Evolutionary conservation across 1,140 invertebrate genomes (phyloP).

Genomic region (Euschistus heros): DNA sequence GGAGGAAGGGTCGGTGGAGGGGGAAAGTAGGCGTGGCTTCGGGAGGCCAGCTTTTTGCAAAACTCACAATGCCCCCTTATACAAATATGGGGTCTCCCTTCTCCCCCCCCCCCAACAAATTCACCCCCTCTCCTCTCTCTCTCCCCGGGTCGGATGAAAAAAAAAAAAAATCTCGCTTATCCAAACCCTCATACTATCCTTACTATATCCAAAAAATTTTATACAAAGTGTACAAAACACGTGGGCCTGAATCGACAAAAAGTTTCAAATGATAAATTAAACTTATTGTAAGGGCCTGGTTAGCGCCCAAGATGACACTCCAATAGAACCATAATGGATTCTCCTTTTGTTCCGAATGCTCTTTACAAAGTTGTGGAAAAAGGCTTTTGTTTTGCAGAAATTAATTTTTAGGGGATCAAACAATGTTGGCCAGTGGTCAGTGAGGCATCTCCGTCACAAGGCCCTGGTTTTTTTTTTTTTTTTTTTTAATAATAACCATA

Average conservation of each 20-base stretch:
- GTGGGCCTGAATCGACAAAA: background rate
- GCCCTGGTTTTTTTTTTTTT: no score
- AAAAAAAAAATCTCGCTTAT: background rate
- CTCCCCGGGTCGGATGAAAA: background rate
- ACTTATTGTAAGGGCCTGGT: no score
- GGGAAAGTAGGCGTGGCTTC: background rate
- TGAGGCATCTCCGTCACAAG: no score
- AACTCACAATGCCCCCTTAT: slow-evolving; percentile 16
- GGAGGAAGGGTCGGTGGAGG: slow-evolving; percentile 6
- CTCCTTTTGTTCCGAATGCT: no score
- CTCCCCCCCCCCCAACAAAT: slow-evolving; percentile 13
- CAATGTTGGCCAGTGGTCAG: no score
- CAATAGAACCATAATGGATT: no score
- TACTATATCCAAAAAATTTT: slow-evolving; percentile 12
- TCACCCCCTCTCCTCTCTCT: background rate
- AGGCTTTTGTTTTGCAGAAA: no score
- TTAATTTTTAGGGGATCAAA: no score
- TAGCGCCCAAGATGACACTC: no score
- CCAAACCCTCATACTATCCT: slow-evolving; percentile 14
- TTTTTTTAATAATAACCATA: no score
- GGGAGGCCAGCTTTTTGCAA: slow-evolving; percentile 10
- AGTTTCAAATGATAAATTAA: background rate
- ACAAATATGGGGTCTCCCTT: slow-evolving; percentile 12
- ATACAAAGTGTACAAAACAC: slow-evolving; percentile 11
- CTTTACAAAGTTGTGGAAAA: no score